phyloP scores from a whole-genome alignment of 2,888 invertebrate genomes.

The Desoria tigrina region DNA sequence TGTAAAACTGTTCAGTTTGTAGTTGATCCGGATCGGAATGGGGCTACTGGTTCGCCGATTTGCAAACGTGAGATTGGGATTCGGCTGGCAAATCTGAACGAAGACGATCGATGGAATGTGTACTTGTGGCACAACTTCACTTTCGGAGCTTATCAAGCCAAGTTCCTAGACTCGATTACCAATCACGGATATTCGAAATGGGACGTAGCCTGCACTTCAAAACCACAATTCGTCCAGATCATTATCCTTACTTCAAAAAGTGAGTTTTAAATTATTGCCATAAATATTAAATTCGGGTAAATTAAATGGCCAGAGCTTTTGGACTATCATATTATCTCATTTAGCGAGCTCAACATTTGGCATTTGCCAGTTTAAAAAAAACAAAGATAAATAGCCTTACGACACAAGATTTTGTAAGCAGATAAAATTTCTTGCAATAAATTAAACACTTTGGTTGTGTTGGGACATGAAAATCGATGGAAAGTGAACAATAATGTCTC shows the following conservation, averaged over 20 bases:
- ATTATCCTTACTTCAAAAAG: constrained; percentile 26
- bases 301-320: too few relatives aligned
- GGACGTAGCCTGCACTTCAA: constrained; percentile 25
- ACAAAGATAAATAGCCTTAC: too few relatives aligned
- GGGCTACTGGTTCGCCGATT: constrained; percentile 7
- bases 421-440: too few relatives aligned
- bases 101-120: constrained; percentile 22
- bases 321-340: too few relatives aligned
- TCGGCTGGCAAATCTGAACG: neutral
- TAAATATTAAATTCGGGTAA: too few relatives aligned
- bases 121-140: constrained; percentile 45
- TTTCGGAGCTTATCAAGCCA: constrained; percentile 20
- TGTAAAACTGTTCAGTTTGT: constrained; percentile 12
- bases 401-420: too few relatives aligned
- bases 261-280: too few relatives aligned
- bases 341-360: too few relatives aligned
- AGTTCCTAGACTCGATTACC: constrained; percentile 29
- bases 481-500: too few relatives aligned
- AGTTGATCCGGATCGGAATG: neutral
- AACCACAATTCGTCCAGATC: constrained; percentile 30
- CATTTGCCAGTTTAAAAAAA: too few relatives aligned
- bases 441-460: too few relatives aligned
- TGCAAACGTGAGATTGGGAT: constrained; percentile 35
- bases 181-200: constrained; percentile 29
- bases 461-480: too few relatives aligned